These are phyloP conservation scores for Hemicrepidius hirtus DNA, from an alignment of 2,888 invertebrate species.

Conservation along the genomic window DNA sequence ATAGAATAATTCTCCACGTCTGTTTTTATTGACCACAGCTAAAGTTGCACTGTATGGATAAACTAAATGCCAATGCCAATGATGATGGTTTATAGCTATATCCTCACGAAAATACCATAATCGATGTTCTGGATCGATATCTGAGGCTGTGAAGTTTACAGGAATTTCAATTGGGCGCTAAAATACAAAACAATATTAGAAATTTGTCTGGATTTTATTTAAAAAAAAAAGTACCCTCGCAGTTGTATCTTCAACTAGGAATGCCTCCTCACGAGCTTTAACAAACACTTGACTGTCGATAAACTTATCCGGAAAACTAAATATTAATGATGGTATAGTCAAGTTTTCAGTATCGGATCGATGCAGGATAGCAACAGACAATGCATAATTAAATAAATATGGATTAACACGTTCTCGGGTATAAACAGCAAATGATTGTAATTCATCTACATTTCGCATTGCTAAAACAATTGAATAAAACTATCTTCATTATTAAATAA, in stretches of 20 bases:
- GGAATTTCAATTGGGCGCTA: constrained; percentile 82
- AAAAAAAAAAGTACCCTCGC: constrained; percentile 80
- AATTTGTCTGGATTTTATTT: no score
- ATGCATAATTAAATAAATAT: constrained; percentile 86
- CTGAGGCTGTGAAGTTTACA: constrained; percentile 83
- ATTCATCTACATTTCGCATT: constrained; percentile 81
- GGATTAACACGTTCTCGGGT: constrained; percentile 85
- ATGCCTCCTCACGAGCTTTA: constrained; percentile 81
- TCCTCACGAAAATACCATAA: constrained; percentile 91
- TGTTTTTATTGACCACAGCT: constrained; percentile 82
- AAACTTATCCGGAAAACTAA: constrained; percentile 89
- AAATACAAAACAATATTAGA: constrained; percentile 8
- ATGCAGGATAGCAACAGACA: constrained; percentile 85
- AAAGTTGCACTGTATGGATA: constrained; percentile 83
- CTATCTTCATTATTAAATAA: background rate
- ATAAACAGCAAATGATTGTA: constrained; percentile 81
- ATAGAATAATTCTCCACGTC: constrained; percentile 86
- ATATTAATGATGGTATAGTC: constrained; percentile 82
- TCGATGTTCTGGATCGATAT: constrained; percentile 85
- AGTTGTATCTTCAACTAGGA: constrained; percentile 76
- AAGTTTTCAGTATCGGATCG: constrained; percentile 82
- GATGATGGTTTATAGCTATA: constrained; percentile 89
- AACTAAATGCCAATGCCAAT: constrained; percentile 95
- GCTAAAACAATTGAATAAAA: constrained; percentile 69
- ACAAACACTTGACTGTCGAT: constrained; percentile 83